Percentiles rank a stretch among this genome's conserved stretches.
Conservation (phyloP, 2,888 invertebrate genomes). For the Dryobota labecula region DNA sequence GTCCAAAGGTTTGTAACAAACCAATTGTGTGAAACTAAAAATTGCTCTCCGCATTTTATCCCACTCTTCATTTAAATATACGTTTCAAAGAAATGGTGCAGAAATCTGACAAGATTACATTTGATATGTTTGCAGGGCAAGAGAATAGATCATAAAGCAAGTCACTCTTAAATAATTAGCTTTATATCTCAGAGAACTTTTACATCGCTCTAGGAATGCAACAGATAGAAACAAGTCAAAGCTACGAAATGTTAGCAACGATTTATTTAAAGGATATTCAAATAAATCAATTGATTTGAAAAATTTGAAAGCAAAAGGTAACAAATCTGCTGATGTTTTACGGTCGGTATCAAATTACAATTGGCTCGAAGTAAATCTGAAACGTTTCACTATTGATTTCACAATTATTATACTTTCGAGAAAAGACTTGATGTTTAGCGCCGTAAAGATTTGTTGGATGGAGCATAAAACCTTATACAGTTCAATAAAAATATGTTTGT, state of each 20-base stretch:
- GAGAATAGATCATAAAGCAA: constrained; percentile 71
- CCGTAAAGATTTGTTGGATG: constrained; percentile 79
- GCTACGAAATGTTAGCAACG: constrained; percentile 26
- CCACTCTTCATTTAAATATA: constrained; percentile 49
- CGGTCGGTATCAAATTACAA: constrained; percentile 63
- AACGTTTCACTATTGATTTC: constrained; percentile 73
- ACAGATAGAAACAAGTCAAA: constrained; percentile 50
- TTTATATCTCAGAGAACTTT: constrained; percentile 57
- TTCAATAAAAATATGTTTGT: constrained; percentile 85
- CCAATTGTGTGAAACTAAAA: constrained; percentile 50
- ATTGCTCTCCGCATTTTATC: constrained; percentile 29
- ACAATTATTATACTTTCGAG: constrained; percentile 72
- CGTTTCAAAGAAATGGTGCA: constrained; percentile 51
- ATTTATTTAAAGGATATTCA: constrained; percentile 32
- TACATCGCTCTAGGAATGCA: constrained; percentile 52
- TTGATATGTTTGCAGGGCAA: constrained; percentile 60
- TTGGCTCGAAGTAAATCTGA: constrained; percentile 69
- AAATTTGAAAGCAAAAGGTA: constrained; percentile 62
- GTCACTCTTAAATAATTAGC: constrained; percentile 66
- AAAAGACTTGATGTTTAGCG: constrained; percentile 73
- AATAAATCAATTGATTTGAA: constrained; percentile 22
- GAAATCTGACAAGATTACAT: constrained; percentile 52
- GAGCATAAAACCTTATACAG: constrained; percentile 83
- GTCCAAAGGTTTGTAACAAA: constrained; percentile 50
- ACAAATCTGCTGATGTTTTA: constrained; percentile 49